Evolutionary conservation across 2,113 vertebrate genomes (phyloP).

Genomic region (Okapia johnstoni): DNA sequence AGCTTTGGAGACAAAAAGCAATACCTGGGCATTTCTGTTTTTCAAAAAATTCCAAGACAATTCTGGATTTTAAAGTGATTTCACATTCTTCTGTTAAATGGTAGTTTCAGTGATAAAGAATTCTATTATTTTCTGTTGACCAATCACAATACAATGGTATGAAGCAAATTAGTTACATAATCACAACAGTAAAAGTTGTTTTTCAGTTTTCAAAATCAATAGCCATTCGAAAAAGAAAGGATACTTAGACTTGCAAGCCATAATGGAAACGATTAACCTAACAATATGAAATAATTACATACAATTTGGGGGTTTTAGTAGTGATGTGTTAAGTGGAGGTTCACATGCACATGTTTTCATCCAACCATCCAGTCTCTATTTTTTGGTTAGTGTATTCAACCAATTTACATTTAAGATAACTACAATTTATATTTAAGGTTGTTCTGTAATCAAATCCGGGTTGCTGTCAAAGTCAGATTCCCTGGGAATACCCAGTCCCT

Average conservation of each 20-base stretch:
- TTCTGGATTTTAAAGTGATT: not conserved
- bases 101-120: not conserved
- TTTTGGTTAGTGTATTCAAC: not conserved
- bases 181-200: not conserved
- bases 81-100: not conserved
- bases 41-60: not conserved
- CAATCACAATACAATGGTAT: not conserved
- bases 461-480: not conserved
- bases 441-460: not conserved
- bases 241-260: not conserved
- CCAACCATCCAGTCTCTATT: not conserved
- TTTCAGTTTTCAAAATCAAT: not conserved
- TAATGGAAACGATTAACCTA: not conserved
- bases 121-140: not conserved
- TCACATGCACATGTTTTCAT: not conserved
- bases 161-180: not conserved
- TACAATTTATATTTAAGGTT: not conserved
- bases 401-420: not conserved
- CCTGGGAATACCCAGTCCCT: not conserved
- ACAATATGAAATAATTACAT: not conserved
- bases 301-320: not conserved
- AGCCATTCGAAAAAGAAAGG: not conserved
- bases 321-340: not conserved
- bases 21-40: not conserved
- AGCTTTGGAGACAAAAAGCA: not conserved